phyloP scores from a whole-genome alignment of 2,888 invertebrate species.

The Unio delphinus region DNA sequence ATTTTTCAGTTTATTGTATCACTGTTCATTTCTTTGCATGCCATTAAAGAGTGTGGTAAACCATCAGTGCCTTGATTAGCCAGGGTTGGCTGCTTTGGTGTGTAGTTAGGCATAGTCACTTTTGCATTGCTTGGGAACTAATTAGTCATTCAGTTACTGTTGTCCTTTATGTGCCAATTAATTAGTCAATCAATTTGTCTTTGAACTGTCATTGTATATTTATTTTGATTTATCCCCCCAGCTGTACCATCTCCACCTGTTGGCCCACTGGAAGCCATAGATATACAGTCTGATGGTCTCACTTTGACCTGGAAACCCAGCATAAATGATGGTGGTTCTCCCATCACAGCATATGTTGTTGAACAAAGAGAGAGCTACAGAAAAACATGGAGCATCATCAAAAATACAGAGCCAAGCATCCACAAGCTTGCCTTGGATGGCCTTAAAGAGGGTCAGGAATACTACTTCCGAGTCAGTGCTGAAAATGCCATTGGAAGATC shows the following conservation, averaged over 20 bases:
- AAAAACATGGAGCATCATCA: constrained; percentile 52
- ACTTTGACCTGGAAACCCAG: constrained; percentile 59
- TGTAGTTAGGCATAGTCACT: too few species aligned
- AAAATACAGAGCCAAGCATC: constrained; percentile 73
- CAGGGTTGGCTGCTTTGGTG: too few species aligned
- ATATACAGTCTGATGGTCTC: constrained; percentile 46
- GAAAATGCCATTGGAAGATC: constrained; percentile 88
- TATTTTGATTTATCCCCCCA: constrained; percentile 11
- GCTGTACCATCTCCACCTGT: constrained; percentile 58
- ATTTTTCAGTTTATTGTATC: too few species aligned
- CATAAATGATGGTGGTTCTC: constrained; percentile 83
- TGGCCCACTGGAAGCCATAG: constrained; percentile 52
- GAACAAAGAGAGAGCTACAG: constrained; percentile 80
- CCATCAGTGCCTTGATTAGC: too few species aligned
- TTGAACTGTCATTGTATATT: too few species aligned
- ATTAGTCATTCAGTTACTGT: too few species aligned
- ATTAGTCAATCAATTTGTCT: too few species aligned
- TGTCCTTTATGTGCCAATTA: too few species aligned
- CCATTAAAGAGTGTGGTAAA: too few species aligned
- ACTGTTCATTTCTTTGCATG: too few species aligned
- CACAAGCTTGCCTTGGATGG: constrained; percentile 68
- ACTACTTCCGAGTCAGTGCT: constrained; percentile 89
- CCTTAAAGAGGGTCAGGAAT: constrained; percentile 85
- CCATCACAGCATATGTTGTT: constrained; percentile 84
- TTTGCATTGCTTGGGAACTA: too few species aligned